Base-by-base conservation (phyloP, 2,888 invertebrate species). In the Pristionchus arcanus region DNA sequence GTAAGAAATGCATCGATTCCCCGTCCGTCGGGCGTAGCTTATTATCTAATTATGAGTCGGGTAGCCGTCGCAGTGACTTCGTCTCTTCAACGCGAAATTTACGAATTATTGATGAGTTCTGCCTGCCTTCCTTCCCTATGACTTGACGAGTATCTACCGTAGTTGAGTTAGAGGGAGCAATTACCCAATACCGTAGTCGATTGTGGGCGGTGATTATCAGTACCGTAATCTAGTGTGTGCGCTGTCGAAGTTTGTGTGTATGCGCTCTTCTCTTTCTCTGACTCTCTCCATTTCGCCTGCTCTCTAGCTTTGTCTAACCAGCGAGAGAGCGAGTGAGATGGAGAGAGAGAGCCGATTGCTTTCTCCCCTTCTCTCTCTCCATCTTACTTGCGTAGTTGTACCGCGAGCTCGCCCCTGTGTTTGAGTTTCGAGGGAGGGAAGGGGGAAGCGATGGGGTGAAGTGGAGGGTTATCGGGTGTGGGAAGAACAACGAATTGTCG, bases 31-130 rank as follows among this genome's bases (percentile, higher is more conserved):
- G 21, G n/a, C 16, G 34, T 34, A 49, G 49, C 81, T 81, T 49
- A 81, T 81, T 81, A 81, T n/a, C 81, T 81, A 81, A 81, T 81
- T 81, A 81, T 81, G 81, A 81, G 49, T 53, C 49, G 37, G 77
- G 37, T 19, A 15, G 74, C 31, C 11, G 11, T n/a, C 77, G 81
- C 28, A 15, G 28, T 53, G 28, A 81, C 42, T 81, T 81, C 49
- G 21, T 81, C 77, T 37, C 42, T 42, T 25, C 49, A n/a, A 81
- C 53, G 81, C 37, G 25, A 53, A 81, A 81, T 25, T n/a, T 28
- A 9, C 11, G 49, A 81, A 81, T 81, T 81, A 81, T 81, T 49
- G 42, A 81, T 81, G 81, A 81, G 31, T n/a, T 9, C 42, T 3
- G 53, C 25, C 63, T 34, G 25, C 37, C 74, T 74, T 7, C 37